Evolutionary conservation across 2,888 invertebrate species (phyloP), one percentile per base, ranked within the genome.

Genomic region (Branchellion lobata): DNA sequence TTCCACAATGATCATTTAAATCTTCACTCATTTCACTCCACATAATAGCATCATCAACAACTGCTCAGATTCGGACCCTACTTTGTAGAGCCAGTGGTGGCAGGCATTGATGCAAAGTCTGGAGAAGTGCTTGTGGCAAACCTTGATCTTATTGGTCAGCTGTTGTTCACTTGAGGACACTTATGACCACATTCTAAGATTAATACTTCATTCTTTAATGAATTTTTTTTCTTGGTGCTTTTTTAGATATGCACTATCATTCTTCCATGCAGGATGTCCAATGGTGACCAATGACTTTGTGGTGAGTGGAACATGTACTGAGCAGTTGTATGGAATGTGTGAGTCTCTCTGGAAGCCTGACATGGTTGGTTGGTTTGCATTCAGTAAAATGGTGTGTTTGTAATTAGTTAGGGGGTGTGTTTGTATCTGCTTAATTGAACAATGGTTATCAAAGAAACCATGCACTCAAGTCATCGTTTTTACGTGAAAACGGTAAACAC

Each of bases 1-100:
- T n/a, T n/a, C n/a, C n/a, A n/a, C n/a, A n/a, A n/a, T n/a, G n/a
- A n/a, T n/a, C n/a, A n/a, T n/a, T n/a, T n/a, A n/a, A n/a, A n/a
- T n/a, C n/a, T n/a, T n/a, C n/a, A n/a, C n/a, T n/a, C n/a, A 40
- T 14, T 40, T 40, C 40, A 8, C 14, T 40, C 14, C 40, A 40
- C 40, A 40, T 40, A 40, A 40, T 40, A 14, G 14, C 40, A 40
- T 40, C 40, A 40, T 40, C 40, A 40, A 40, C 40, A 40, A 5
- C 40, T 8, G 11, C 61, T 2, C 83, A 92, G 97, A 82, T 99
- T 99, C 88, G 98, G 99, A 0, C 96, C 97, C 0, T 99, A 95
- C 88, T 98, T 98, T 89, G 92, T 98, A 81, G 96, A 97, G 86
- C 98, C 99, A 0, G 92, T 99, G 0, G 92, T 99, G 81, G 98